These are phyloP conservation scores for Eulemur mongoz DNA, from an alignment of 2,797 vertebrate species.

Conservation along the genomic window DNA sequence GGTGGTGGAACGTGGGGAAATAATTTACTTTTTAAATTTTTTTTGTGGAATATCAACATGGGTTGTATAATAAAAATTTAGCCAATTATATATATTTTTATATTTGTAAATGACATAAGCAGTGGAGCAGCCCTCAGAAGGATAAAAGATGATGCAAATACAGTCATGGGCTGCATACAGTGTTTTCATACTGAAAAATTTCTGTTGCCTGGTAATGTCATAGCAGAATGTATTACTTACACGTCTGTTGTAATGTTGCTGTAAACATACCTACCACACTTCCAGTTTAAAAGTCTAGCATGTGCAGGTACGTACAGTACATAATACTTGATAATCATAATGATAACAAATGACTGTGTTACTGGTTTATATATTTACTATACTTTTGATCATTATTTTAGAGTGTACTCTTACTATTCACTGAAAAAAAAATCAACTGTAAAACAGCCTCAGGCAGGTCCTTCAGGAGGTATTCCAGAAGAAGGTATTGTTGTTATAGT, in stretches of 20 bases:
- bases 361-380: background rate
- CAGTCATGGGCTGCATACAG: background rate
- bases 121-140: background rate
- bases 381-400: background rate
- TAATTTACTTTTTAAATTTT: background rate
- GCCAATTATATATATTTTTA: background rate
- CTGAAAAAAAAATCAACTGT: background rate
- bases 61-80: constrained; percentile 6
- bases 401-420: background rate
- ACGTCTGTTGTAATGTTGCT: background rate
- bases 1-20: background rate
- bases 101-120: background rate
- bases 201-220: background rate
- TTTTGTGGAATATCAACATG: background rate
- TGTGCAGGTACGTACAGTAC: background rate
- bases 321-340: background rate
- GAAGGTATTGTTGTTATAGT: background rate
- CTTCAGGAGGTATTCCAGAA: background rate
- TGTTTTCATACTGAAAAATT: background rate
- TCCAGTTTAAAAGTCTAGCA: background rate
- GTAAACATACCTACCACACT: background rate
- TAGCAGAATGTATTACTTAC: background rate
- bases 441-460: background rate
- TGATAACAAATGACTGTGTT: background rate
- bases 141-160: background rate